These are phyloP conservation scores for Lichenostomus cassidix DNA, from an alignment of 2,113 vertebrate genomes.

Conservation along the genomic window DNA sequence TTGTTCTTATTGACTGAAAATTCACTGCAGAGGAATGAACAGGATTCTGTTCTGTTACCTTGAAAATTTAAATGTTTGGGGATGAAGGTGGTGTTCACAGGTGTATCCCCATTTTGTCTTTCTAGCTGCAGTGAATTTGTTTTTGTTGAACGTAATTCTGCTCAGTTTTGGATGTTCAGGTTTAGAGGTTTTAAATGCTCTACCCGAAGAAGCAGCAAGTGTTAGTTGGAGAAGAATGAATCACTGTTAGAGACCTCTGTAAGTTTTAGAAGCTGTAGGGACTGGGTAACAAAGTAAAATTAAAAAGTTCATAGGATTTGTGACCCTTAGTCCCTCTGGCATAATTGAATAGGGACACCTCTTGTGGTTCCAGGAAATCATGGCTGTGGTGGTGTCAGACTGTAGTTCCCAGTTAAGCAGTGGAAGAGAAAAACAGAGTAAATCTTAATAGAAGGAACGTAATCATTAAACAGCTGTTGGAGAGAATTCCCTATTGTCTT, in stretches of 20 bases:
- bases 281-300: not conserved
- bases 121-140: not conserved
- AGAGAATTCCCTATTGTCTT: not conserved
- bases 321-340: not conserved
- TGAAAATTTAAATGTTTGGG: not conserved
- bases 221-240: not conserved
- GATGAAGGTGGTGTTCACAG: not conserved
- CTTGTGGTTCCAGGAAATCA: not conserved
- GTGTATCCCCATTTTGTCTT: not conserved
- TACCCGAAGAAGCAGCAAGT: not conserved
- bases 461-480: conserved; percentile 8
- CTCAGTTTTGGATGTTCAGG: not conserved
- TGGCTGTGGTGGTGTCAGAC: not conserved
- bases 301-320: not conserved
- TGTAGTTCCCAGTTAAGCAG: not conserved
- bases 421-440: not conserved
- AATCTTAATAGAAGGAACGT: not conserved
- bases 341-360: not conserved
- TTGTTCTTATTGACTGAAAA: not conserved
- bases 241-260: not conserved
- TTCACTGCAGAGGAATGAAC: not conserved
- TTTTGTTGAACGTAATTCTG: not conserved
- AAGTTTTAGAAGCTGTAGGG: not conserved
- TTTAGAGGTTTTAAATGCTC: not conserved
- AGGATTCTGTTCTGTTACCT: not conserved